Base-by-base conservation (phyloP, 2,888 invertebrate species). In the Zaprionus bogoriensis region DNA sequence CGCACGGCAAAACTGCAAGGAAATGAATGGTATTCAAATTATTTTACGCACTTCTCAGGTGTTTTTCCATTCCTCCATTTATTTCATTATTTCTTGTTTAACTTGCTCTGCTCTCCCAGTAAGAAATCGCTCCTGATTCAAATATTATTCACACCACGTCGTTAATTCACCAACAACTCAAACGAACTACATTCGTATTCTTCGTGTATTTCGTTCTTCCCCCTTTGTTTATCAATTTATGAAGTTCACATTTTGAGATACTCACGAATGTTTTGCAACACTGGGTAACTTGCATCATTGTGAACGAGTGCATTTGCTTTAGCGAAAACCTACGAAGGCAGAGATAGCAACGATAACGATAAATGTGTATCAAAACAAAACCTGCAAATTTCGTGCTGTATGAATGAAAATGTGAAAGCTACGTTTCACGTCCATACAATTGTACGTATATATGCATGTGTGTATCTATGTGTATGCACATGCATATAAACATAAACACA, bases 361-460 rank as follows among this genome's bases (percentile, higher is more conserved):
- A 73, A 73, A 75, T 66, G 54, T 52, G 52, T 53, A 73, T 75
- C 75, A 73, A 48, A 75, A 73, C 75, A 73, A 67, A 75, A 75
- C 27, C 50, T 60, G 59, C 69, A 51, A 74, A 68, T 36, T 38
- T 20, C 48, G 27, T 27, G 65, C 32, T 57, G 23, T 23, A 64
- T 79, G 73, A 86, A 83, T 75, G 74, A 76, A 86, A 81, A 68
- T 87, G 82, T 84, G 81, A 87, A 82, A 82, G 87, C 71, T 65
- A 52, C 41, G 55, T 63, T 74, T 59, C 41, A 53, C 54, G 42
- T 52, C 45, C 27, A 44, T 30, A 52, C 22, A 22, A 44, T 28
- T 41, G 22, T 30, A 14, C 10, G 23, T 27, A 25, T 58, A 32
- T 38, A 51, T 53, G n/a, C 10, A 39, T 7, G 3, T 30, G 32